These are phyloP conservation scores for Triplophysa rosa DNA, from an alignment of 2,113 vertebrate species.

Conservation along the genomic window DNA sequence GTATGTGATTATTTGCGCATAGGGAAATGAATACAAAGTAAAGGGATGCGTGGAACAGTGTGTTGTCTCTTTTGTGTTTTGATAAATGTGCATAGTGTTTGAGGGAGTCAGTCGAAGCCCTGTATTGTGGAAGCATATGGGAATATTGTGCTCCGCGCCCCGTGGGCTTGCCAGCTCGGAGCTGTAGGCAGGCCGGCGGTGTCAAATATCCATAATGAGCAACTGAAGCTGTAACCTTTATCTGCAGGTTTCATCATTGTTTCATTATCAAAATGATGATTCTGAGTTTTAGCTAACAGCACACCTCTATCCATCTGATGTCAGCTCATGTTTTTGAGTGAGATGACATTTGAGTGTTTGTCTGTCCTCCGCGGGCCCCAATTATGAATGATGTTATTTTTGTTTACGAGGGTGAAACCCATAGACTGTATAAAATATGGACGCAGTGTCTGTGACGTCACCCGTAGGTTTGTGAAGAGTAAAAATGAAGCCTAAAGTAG, in stretches of 20 bases:
- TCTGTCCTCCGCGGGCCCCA: background rate
- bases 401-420: conserved; percentile 26
- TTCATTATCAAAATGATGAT: conserved; percentile 41
- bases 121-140: conserved; percentile 42
- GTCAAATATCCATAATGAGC: conserved; percentile 45
- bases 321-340: conserved; percentile 16
- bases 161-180: conserved; percentile 28
- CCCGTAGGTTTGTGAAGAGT: too few species aligned
- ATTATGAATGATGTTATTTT: conserved; percentile 24
- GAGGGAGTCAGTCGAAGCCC: conserved; percentile 4
- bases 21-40: conserved; percentile 33
- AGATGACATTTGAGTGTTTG: background rate
- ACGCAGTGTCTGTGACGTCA: too few species aligned
- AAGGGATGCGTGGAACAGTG: conserved; percentile 12
- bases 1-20: conserved; percentile 22
- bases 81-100: background rate
- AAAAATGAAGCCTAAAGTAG: too few species aligned
- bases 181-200: conserved; percentile 34
- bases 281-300: conserved; percentile 14
- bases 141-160: conserved; percentile 17
- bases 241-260: conserved; percentile 43
- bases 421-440: too few species aligned
- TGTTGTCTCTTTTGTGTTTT: background rate
- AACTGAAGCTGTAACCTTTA: conserved; percentile 24
- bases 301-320: background rate